Evolutionary conservation across 2,888 invertebrate species (phyloP).

Genomic region (Eurytoma adleriae): DNA sequence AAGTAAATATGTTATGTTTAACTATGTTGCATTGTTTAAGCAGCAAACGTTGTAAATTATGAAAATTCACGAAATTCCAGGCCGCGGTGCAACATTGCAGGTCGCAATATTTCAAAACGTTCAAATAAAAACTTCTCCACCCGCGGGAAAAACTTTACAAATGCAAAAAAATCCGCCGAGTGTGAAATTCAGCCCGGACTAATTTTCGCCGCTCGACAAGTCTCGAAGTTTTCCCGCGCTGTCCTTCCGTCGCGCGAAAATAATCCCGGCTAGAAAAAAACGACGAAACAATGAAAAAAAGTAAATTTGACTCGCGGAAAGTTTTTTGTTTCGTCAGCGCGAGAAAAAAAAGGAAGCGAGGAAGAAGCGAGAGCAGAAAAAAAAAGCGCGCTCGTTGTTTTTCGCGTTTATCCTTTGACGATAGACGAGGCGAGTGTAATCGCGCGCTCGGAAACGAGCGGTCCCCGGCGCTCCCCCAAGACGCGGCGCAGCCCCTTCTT

Average conservation of each 20-base stretch:
- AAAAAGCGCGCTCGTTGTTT: conserved; percentile 8
- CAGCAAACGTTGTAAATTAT: no score
- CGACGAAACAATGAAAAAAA: background rate
- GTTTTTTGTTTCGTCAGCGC: background rate
- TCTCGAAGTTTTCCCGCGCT: no score
- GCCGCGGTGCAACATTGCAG: no score
- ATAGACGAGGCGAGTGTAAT: conserved; percentile 29
- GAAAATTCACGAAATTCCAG: no score
- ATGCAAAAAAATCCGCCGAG: no score
- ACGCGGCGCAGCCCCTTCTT: background rate
- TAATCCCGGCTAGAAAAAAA: background rate
- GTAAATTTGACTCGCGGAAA: background rate
- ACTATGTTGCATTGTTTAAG: no score
- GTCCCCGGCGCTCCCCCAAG: conserved; percentile 6
- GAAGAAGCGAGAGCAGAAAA: background rate
- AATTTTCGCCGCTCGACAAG: no score
- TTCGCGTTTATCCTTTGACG: conserved; percentile 29
- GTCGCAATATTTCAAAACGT: no score
- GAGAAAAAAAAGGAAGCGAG: background rate
- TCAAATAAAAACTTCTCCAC: no score
- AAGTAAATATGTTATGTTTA: no score
- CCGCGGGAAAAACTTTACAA: no score
- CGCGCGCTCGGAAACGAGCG: conserved; percentile 13
- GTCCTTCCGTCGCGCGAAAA: background rate
- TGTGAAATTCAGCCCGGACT: no score